Base-by-base conservation (phyloP, 2,797 vertebrate genomes). In the Hoplostethus mediterraneus region DNA sequence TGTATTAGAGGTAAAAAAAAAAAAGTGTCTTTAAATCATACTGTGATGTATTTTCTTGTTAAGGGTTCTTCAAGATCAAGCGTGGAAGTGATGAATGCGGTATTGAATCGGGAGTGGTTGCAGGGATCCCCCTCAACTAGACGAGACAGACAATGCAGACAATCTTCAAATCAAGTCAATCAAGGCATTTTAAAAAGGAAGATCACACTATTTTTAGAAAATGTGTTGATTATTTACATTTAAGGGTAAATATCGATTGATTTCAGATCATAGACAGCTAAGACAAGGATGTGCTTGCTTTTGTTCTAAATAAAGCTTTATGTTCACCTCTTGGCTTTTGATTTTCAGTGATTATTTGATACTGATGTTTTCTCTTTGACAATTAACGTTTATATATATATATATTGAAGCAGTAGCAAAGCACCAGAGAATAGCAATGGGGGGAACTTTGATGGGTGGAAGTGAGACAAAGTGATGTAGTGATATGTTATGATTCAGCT, bases 61-160 rank as follows among this genome's bases (percentile, higher is more conserved):
- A 64, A 99, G 97, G 97, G 30, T 98, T 93, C 88, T 98, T 98
- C 89, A 98, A 96, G 87, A 97, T 99, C 89, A 93, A 95, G 45
- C 92, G 97, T 71, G 97, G 98, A 63, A 75, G 92, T 16, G 90
- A 98, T 67, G 96, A 99, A 86, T 98, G 97, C 5, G 96, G 95
- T 12, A 97, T 98, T 0, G 98, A 98, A 81, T 96, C 95, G 0
- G 96, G 96, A 80, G 73, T 99, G 0, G 95, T 97, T 17, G 89
- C 97, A 0, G 97, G 98, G 28, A 82, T 95, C 17, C 97, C 97
- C 7, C 71, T 73, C 1, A 81, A 61, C 69, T 92, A 88, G 57
- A 77, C 17, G 3, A 28, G 28, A 28, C 28, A 28, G 1, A 28
- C 1, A 28, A 28, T 42, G 16, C 48, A 62, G 44, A 69, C 0